Evolutionary conservation across 2,113 vertebrate genomes (phyloP), one percentile per base, ranked within the genome.

Genomic region (Otolemur garnettii): DNA sequence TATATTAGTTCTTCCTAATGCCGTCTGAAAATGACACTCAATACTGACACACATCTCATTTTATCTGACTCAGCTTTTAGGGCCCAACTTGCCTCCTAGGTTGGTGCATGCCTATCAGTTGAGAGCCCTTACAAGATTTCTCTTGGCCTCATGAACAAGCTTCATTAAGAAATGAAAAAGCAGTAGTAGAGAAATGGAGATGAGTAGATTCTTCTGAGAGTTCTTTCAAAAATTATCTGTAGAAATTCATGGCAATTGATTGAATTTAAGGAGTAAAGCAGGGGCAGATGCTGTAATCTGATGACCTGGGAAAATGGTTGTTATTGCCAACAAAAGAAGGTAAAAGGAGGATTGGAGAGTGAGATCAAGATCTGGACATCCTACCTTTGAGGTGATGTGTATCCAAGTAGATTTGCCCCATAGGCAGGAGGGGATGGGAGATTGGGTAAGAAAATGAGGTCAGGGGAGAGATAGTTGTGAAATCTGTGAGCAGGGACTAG

Each of bases 261-360:
- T 85, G 60, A 50, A 81, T n/a, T 24, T 21, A 79, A 13, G 45
- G 11, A 30, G 89, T 57, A 28, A 85, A 68, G 0, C 55, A 26
- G 10, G 15, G 35, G 5, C 0, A 28, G 50, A 62, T 30, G 74
- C 30, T 68, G 35, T 53, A 90, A 75, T 80, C 45, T 60, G 68
- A 66, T 77, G 26, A 82, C 17, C 8, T 50, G 19, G 22, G 28
- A 35, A 92, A 71, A 90, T 45, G 22, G 30, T 74, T 90, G 22
- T 96, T 75, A 55, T 10, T 5, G 30, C 5, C 30, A 81, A 86
- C 8, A 93, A 90, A 60, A 66, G 57, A 85, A 74, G 17, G 72
- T 96, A 14, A 92, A 88, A 85, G 21, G 50, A 94, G 93, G n/a
- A 74, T 38, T 88, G 57, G 53, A 94, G 18, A 26, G 35, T 88